These are phyloP conservation scores for Helogale parvula DNA, from an alignment of 2,113 vertebrate species.

Conservation along the genomic window DNA sequence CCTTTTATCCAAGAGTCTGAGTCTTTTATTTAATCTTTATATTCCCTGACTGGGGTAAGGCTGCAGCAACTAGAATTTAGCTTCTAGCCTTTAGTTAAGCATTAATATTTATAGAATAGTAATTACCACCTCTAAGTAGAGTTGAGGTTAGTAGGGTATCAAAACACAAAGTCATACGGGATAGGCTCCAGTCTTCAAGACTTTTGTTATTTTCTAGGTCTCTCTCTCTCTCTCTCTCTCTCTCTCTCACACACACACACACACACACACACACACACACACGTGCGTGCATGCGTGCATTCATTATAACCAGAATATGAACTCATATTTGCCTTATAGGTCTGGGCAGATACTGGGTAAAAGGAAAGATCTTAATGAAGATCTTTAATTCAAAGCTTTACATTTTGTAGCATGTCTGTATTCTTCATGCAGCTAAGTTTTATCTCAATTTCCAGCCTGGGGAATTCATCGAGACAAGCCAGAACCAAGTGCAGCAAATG, in stretches of 20 bases:
- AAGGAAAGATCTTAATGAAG: constrained; percentile 12
- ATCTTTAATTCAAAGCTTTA: neutral
- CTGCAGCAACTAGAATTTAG: neutral
- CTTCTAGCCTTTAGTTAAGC: neutral
- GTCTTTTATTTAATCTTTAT: constrained; percentile 3
- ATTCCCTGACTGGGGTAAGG: neutral
- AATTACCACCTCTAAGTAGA: neutral
- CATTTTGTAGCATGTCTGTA: neutral
- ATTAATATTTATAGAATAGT: constrained; percentile 2
- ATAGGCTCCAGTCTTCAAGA: neutral
- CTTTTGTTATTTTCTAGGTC: neutral
- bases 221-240: too few species aligned
- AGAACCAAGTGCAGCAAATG: neutral
- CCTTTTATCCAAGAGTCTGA: neutral
- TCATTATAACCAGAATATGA: neutral
- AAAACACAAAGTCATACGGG: neutral
- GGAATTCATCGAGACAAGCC: neutral
- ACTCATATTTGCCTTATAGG: neutral
- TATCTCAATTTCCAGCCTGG: neutral
- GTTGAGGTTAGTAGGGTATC: neutral
- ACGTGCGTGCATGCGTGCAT: neutral
- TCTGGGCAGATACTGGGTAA: neutral
- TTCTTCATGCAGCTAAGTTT: neutral
- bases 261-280: too few species aligned
- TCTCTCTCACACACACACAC: too few species aligned